Percentiles rank a stretch among this genome's conserved stretches.
phyloP scores from a whole-genome alignment of 2,888 invertebrate species.

The Drosophila prostipennis region DNA sequence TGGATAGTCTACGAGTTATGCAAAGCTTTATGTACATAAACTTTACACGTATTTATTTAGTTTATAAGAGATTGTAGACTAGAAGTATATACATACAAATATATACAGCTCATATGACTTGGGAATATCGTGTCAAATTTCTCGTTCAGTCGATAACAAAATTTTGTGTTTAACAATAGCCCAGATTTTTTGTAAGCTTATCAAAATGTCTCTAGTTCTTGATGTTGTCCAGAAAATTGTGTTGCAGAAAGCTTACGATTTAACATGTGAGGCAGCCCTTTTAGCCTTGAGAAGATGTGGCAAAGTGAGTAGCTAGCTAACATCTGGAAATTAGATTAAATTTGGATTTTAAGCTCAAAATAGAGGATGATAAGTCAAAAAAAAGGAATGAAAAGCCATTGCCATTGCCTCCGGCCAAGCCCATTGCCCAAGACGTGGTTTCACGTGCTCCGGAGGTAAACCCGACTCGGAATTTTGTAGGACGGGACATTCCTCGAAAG shows the following conservation, averaged over 20 bases:
- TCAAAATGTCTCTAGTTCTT: slow-evolving; percentile 56
- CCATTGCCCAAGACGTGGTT: not conserved
- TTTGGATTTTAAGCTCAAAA: slow-evolving; percentile 6
- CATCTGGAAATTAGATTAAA: not conserved
- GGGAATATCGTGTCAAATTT: slow-evolving; percentile 10
- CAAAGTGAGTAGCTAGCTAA: slow-evolving; percentile 42
- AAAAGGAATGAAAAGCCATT: no score
- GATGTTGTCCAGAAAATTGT: slow-evolving; percentile 56
- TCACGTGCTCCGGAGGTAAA: not conserved
- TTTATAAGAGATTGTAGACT: slow-evolving; percentile 18
- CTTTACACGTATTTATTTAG: slow-evolving; percentile 49
- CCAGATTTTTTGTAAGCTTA: slow-evolving; percentile 9
- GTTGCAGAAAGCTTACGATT: slow-evolving; percentile 50
- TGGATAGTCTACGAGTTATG: slow-evolving; percentile 5
- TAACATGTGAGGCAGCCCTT: slow-evolving; percentile 42
- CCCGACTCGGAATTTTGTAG: not conserved
- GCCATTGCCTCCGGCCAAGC: not conserved
- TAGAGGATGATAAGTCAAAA: not conserved
- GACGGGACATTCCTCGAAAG: slow-evolving; percentile 15
- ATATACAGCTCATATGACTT: slow-evolving; percentile 8
- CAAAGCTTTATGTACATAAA: slow-evolving; percentile 69
- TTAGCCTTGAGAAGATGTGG: slow-evolving; percentile 31
- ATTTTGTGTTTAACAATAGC: slow-evolving; percentile 29
- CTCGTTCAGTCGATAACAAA: slow-evolving; percentile 6
- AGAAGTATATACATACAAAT: slow-evolving; percentile 12